Conservation (phyloP, 1,140 invertebrate species). For the Drosophila tani region DNA sequence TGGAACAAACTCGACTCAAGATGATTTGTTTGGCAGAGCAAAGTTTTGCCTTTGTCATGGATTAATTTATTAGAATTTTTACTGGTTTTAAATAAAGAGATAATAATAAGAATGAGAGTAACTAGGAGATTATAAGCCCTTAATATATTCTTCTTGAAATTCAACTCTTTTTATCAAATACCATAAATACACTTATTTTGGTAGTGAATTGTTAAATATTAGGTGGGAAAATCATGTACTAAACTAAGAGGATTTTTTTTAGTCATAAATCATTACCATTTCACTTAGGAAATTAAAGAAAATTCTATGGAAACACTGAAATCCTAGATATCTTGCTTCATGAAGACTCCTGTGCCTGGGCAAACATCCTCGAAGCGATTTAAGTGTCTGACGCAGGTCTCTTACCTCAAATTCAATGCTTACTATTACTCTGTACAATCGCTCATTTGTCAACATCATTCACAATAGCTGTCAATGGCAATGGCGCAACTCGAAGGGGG, state of each 20-base stretch:
- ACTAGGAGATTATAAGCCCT: too few relatives aligned
- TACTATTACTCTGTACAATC: slow-evolving; percentile 24
- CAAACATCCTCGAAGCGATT: slow-evolving; percentile 13
- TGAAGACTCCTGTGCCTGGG: too few relatives aligned
- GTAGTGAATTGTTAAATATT: too few relatives aligned
- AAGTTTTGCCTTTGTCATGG: slow-evolving; percentile 32
- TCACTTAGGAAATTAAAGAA: neutral
- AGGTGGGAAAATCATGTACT: too few relatives aligned
- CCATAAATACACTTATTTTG: too few relatives aligned
- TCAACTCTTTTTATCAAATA: too few relatives aligned
- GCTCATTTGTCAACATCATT: slow-evolving; percentile 58
- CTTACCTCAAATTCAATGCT: slow-evolving; percentile 15
- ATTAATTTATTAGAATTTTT: slow-evolving; percentile 47
- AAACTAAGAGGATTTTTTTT: too few relatives aligned
- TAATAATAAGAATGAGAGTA: neutral
- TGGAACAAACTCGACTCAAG: slow-evolving; percentile 19
- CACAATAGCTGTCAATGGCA: slow-evolving; percentile 63
- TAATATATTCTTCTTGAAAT: too few relatives aligned
- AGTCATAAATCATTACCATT: neutral
- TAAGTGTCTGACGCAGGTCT: slow-evolving; percentile 16
- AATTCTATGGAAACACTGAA: neutral
- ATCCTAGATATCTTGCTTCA: slow-evolving; percentile 3
- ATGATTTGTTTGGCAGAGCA: slow-evolving; percentile 38
- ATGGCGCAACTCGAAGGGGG: slow-evolving; percentile 20
- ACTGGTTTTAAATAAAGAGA: slow-evolving; percentile 5